phyloP scores from a whole-genome alignment of 2,888 invertebrate species.

The Ophioninae sp. region DNA sequence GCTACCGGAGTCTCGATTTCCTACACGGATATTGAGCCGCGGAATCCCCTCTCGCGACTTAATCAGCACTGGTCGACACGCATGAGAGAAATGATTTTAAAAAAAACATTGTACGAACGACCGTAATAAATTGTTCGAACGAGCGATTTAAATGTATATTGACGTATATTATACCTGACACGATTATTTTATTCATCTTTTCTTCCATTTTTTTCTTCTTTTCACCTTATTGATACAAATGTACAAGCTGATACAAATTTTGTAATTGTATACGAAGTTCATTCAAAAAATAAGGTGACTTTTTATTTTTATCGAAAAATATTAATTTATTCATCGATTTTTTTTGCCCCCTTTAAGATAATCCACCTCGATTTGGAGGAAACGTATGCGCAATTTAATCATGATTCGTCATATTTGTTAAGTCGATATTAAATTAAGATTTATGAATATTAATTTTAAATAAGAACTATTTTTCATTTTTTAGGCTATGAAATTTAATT shows the following conservation, averaged over 20 bases:
- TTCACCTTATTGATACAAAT: not conserved
- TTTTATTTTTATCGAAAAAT: too few species aligned
- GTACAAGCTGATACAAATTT: not conserved
- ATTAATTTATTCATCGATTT: too few species aligned
- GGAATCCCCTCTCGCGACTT: conserved; percentile 59
- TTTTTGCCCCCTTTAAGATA: too few species aligned
- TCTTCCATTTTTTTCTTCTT: not conserved
- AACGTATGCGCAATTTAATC: too few species aligned
- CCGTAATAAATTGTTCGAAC: conserved; percentile 45
- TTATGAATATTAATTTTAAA: too few species aligned
- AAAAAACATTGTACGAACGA: conserved; percentile 19
- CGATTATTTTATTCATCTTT: not conserved
- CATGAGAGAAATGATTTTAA: conserved; percentile 15
- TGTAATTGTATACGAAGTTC: too few species aligned
- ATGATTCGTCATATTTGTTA: too few species aligned
- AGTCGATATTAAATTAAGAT: too few species aligned
- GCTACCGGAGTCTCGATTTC: conserved; percentile 49
- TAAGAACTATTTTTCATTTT: too few species aligned
- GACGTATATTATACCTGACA: conserved; percentile 3
- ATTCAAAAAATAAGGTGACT: too few species aligned
- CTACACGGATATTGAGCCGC: conserved; percentile 37
- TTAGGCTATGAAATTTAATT: too few species aligned
- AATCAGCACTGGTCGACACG: conserved; percentile 48
- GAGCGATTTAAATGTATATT: conserved; percentile 11
- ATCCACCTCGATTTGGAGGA: too few species aligned